Conservation (phyloP, 2,113 vertebrate genomes). For the Asarcornis scutulata region DNA sequence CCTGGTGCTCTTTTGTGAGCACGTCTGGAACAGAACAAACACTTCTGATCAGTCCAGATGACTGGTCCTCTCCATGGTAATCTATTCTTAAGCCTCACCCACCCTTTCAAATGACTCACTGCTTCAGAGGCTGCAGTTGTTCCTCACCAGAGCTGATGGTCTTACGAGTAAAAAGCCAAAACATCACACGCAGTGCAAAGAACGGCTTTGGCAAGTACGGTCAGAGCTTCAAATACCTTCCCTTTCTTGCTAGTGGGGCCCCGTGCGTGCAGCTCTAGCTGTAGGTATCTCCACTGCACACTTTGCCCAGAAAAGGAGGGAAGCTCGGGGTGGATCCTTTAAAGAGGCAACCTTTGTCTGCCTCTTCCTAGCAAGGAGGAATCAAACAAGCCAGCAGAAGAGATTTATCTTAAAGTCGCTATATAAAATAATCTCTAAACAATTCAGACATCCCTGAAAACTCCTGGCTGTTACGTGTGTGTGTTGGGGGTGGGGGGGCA, state of each 20-base stretch:
- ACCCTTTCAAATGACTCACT: conserved; percentile 30
- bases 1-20: neutral
- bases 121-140: neutral
- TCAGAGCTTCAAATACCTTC: neutral
- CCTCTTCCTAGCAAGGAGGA: neutral
- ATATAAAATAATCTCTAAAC: neutral
- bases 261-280: neutral
- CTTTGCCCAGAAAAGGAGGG: neutral
- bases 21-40: neutral
- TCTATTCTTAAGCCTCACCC: conserved; percentile 8
- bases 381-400: neutral
- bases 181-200: neutral
- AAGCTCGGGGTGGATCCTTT: neutral
- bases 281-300: neutral
- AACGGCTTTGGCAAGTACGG: neutral
- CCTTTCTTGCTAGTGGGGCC: neutral
- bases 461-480: neutral
- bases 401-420: neutral
- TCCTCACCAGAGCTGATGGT: neutral
- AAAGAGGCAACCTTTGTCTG: neutral
- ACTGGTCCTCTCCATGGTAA: conserved; percentile 48
- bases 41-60: neutral
- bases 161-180: neutral
- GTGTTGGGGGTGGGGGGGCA: neutral
- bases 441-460: neutral